Base-by-base conservation (phyloP, 2,888 invertebrate species). In the Ceraclea dissimilis region DNA sequence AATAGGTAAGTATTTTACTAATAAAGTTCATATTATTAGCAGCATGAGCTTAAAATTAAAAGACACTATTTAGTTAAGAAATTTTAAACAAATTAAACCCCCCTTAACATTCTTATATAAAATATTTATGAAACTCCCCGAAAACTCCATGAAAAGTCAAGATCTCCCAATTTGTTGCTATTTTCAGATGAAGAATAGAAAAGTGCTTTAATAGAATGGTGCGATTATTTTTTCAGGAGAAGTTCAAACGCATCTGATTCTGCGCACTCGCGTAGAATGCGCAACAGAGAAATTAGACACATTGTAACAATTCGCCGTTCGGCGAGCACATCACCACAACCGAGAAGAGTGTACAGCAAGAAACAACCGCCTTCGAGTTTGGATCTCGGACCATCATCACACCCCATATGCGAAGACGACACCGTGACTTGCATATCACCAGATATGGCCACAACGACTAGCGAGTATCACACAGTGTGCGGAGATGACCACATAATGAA, bases 191-290 rank as follows among this genome's bases (percentile, higher is more conserved):
- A n/a, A n/a, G n/a, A n/a, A n/a, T n/a, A n/a, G n/a, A n/a, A n/a
- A n/a, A n/a, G n/a, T n/a, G n/a, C n/a, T n/a, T n/a, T n/a, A n/a
- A n/a, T n/a, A n/a, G n/a, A n/a, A n/a, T n/a, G n/a, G n/a, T n/a
- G n/a, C n/a, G n/a, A n/a, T n/a, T n/a, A n/a, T n/a, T 47, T 16
- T 17, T 64, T 63, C 43, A 64, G 74, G 34, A 64, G 74, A 16
- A 72, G 70, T 61, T 74, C 74, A 1, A 74, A 74, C 61, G 70
- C 73, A 2, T 73, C 73, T 1, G 74, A 74, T 52, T 71, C 70
- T 55, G 68, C 70, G 13, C 67, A 64, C 63, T 67, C 65, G 44
- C 61, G 67, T 1, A 65, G 70, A 13, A 58, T 67, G 17, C 64
- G 67, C 55, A 65, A 65, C 56, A 61, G 68, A 48, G 71, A 71